Conservation (phyloP, 2,797 vertebrate species). For the Loriculus beryllinus region DNA sequence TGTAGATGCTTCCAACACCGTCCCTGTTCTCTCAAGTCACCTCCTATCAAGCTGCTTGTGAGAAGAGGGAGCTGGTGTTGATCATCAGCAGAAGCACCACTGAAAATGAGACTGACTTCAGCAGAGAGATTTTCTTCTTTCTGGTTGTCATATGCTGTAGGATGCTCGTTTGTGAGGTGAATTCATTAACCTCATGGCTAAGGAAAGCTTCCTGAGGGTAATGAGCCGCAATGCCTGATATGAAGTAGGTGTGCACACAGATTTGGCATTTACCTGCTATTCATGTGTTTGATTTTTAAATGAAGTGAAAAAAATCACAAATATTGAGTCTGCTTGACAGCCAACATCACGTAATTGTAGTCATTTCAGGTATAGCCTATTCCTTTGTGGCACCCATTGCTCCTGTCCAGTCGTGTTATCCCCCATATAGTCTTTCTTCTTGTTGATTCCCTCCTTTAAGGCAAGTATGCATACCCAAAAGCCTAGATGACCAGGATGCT, state of each 20-base stretch:
- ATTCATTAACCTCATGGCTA: background rate
- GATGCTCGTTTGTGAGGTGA: background rate
- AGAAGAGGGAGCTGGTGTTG: background rate
- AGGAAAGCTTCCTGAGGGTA: background rate
- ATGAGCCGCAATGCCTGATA: conserved; percentile 3
- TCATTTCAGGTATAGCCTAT: background rate
- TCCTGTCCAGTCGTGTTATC: background rate
- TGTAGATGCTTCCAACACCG: accelerated
- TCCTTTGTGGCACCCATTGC: background rate
- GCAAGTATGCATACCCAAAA: background rate
- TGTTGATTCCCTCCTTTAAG: background rate
- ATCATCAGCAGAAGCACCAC: background rate
- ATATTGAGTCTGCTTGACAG: background rate
- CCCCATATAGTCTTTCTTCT: background rate
- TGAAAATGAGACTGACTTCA: background rate
- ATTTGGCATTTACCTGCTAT: background rate
- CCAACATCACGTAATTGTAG: background rate
- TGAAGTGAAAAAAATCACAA: conserved; percentile 13
- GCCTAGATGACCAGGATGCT: background rate
- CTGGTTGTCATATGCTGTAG: background rate
- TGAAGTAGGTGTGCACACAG: conserved; percentile 17
- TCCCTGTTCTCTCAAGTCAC: accelerated
- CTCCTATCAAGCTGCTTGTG: background rate
- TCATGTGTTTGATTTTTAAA: conserved; percentile 39
- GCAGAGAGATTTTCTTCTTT: background rate